Evolutionary conservation across 2,888 invertebrate species (phyloP).

Genomic region (Pediacus dermestoides): DNA sequence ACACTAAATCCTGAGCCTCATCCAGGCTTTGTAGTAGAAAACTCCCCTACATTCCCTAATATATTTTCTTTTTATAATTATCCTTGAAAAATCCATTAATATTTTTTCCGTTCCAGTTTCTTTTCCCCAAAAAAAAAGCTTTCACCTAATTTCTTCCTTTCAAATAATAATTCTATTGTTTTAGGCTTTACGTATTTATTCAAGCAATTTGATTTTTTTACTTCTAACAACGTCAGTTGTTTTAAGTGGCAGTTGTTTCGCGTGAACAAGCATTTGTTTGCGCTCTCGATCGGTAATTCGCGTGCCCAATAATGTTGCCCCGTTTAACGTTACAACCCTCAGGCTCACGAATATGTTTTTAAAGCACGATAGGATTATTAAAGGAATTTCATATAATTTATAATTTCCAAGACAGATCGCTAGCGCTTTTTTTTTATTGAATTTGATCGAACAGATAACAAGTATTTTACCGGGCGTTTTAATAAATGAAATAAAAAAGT

Average conservation of each 20-base stretch:
- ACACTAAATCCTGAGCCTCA: no score
- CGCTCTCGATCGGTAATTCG: constrained; percentile 51
- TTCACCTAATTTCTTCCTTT: no score
- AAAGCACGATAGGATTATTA: constrained; percentile 45
- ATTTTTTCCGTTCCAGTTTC: no score
- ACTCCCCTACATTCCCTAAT: no score
- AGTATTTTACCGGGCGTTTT: not conserved
- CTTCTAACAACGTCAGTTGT: constrained; percentile 46
- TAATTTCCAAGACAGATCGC: constrained; percentile 41
- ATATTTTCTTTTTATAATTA: no score
- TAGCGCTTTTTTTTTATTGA: constrained; percentile 21
- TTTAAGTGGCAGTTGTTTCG: constrained; percentile 51
- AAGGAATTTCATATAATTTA: constrained; percentile 41
- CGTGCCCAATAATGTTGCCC: constrained; percentile 49
- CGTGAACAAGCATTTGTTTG: constrained; percentile 52
- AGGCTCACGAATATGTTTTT: constrained; percentile 45
- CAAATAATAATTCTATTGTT: no score
- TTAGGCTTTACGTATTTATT: no score
- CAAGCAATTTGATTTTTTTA: no score
- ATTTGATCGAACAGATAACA: not conserved
- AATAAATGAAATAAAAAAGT: not conserved
- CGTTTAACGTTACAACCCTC: constrained; percentile 50
- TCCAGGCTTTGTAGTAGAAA: no score
- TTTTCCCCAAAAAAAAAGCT: no score
- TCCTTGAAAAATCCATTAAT: no score